Evolutionary conservation across 2,888 invertebrate species (phyloP), one percentile per base, ranked within the genome.

Genomic region (Sepiola atlantica): DNA sequence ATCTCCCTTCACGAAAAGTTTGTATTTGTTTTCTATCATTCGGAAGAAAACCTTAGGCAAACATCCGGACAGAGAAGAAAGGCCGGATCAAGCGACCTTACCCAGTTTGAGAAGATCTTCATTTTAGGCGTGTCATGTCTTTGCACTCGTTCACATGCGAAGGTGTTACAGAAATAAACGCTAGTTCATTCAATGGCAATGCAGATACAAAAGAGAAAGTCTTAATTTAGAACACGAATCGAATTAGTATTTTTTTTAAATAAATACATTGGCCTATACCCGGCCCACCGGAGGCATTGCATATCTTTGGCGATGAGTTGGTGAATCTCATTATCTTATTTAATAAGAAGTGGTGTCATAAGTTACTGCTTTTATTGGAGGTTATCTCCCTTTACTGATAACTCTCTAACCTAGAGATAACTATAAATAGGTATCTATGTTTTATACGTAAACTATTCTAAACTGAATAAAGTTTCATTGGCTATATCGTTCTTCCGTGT

Each of bases 21-120:
- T 32, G 77, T 77, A n/a, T 77, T 77, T 77, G n/a, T 77, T 77
- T 77, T 77, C n/a, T n/a, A 77, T 77, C 77, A n/a, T 77, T 77
- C 32, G 4, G n/a, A 77, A 77, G 77, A 77, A 45, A 77, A 77
- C 77, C 77, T 77, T 77, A n/a, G 32, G 32, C 77, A 77, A 77
- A 77, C 77, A 77, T 77, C 77, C 77, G 77, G 77, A 32, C 77
- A 14, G 77, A n/a, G n/a, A 32, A 77, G n/a, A 77, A 77, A 77
- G n/a, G 77, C n/a, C 77, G n/a, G n/a, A 77, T 14, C 77, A n/a
- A n/a, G n/a, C 77, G 77, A 77, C 77, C n/a, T 77, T 77, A 14
- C 77, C 77, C 32, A 77, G n/a, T 77, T 77, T 77, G 16, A 77
- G 77, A 77, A n/a, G n/a, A 77, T 77, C 77, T n/a, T 16, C n/a